Evolutionary conservation across 2,113 vertebrate species (phyloP), one percentile per base, ranked within the genome.

Genomic region (Enhydra lutris): DNA sequence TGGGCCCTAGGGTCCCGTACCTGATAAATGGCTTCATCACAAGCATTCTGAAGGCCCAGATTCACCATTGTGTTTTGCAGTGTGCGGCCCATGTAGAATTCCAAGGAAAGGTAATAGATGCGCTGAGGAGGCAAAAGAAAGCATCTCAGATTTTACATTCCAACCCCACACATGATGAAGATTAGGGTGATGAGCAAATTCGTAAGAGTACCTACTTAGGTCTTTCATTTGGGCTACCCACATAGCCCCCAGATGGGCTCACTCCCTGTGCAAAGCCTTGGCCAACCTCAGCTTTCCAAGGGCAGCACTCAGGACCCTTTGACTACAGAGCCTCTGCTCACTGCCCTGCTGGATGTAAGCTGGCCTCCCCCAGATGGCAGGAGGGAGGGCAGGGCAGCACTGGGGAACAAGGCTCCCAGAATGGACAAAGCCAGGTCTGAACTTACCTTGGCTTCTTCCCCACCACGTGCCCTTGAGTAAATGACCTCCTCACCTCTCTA

Each of bases 1-100:
- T 13, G 0, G 0, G n/a, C 47, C 50, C 18, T 12, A 14, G 20
- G 47, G 42, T 10, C 15, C 36, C 31, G 0, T 98, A 99, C 99
- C 99, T 99, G 99, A 90, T 99, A 99, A 95, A 99, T 99, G 80
- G 99, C 99, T 98, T 99, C 99, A 0, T 99, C 99, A 0, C 99
- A 99, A 6, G 99, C 98, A 0, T 99, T 99, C 98, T 99, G 99
- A 80, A 99, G 98, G 59, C 99, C 99, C 97, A 99, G 98, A 98
- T 99, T 99, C 92, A 99, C 99, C 99, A 99, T 99, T 3, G 99
- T 99, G 98, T 99, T 99, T 98, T 99, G 99, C 96, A 99, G 98
- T 0, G 99, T 99, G 65, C 99, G 99, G 36, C 99, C 99, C 99
- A 99, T 99, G 98, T 99, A 99, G 98, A 99, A 99, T 97, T 99